These are phyloP conservation scores for Eugnorisma glareosa DNA, from an alignment of 2,888 invertebrate species.

Conservation along the genomic window DNA sequence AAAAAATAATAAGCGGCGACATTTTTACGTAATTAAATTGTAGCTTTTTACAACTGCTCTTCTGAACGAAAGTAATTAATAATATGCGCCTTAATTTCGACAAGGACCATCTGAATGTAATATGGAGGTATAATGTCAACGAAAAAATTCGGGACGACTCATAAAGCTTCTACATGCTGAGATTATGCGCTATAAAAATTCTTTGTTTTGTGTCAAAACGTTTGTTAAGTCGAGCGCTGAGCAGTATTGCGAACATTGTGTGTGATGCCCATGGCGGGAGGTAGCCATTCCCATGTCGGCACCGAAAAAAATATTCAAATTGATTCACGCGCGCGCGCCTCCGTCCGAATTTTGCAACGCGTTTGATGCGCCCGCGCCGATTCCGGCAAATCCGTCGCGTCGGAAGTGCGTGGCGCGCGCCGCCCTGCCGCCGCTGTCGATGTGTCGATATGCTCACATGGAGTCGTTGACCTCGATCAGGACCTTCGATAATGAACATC, in stretches of 20 bases:
- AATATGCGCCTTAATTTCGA: slow-evolving; percentile 83
- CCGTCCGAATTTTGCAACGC: slow-evolving; percentile 89
- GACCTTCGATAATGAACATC: slow-evolving; percentile 83
- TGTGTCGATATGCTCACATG: slow-evolving; percentile 86
- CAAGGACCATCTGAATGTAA: slow-evolving; percentile 77
- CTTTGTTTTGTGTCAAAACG: slow-evolving; percentile 75
- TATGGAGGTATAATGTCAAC: slow-evolving; percentile 80
- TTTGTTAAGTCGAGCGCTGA: slow-evolving; percentile 59
- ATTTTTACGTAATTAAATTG: slow-evolving; percentile 89
- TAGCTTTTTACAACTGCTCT: slow-evolving; percentile 78
- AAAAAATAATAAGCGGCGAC: slow-evolving; percentile 85
- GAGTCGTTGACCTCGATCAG: slow-evolving; percentile 88
- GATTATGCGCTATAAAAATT: slow-evolving; percentile 87
- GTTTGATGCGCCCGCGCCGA: slow-evolving; percentile 90
- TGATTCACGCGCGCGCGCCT: slow-evolving; percentile 88
- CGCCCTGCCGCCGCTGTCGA: slow-evolving; percentile 81
- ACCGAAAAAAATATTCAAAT: slow-evolving; percentile 89
- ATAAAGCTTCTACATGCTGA: slow-evolving; percentile 78
- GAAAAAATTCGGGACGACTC: slow-evolving; percentile 72
- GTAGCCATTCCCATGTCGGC: slow-evolving; percentile 86
- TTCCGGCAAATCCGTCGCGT: slow-evolving; percentile 91
- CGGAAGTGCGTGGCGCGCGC: slow-evolving; percentile 89
- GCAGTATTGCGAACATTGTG: slow-evolving; percentile 71
- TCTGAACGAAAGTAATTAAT: slow-evolving; percentile 81
- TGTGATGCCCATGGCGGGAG: slow-evolving; percentile 72